phyloP scores from a whole-genome alignment of 2,113 vertebrate species.

The Mus musculus region GRCm39 chrX:98546001-98546500 shows the following conservation, averaged over 20 bases:
- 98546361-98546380: not conserved
- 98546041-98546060: not conserved
- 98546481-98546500: not conserved
- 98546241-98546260: constrained; percentile 2
- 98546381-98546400: not conserved
- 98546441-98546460: not conserved
- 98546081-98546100: not conserved
- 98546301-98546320: not conserved
- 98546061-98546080: not conserved
- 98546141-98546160: not conserved
- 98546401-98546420: not conserved
- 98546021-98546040: not conserved
- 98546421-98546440: not conserved
- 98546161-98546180: not conserved
- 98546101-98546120: not conserved
- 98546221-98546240: not conserved
- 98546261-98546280: not conserved
- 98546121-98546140: not conserved
- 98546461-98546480: not conserved
- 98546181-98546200: not conserved
- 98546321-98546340: not conserved
- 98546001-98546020: not conserved
- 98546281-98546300: not conserved
- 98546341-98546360: not conserved
- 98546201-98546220: not conserved